Percentiles rank a stretch among this genome's conserved stretches.
phyloP scores from a whole-genome alignment of 2,888 invertebrate genomes.

The Nipponacmea schrenckii region DNA sequence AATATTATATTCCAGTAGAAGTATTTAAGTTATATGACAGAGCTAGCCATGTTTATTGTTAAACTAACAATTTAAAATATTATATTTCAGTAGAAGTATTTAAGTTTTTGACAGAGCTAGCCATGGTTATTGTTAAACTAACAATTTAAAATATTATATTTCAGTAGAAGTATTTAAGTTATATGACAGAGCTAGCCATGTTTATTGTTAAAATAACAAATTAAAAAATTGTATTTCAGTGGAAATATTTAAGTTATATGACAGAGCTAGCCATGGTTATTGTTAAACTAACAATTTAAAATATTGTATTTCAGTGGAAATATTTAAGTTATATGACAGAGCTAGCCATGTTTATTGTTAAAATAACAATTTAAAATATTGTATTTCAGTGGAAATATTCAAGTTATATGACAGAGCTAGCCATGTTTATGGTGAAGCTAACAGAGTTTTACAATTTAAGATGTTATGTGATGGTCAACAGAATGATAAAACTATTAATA shows the following conservation, averaged over 20 bases:
- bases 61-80: conserved; percentile 72
- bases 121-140: too few species aligned
- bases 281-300: conserved; percentile 76
- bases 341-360: conserved; percentile 87
- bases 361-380: conserved; percentile 71
- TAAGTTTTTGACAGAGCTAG: too few species aligned
- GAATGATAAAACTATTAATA: conserved; percentile 56
- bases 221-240: conserved; percentile 55
- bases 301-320: conserved; percentile 65
- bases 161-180: conserved; percentile 63
- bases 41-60: conserved; percentile 84
- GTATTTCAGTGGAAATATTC: conserved; percentile 68
- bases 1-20: too few species aligned
- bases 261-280: conserved; percentile 88
- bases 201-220: conserved; percentile 45
- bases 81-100: too few species aligned
- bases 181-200: conserved; percentile 79
- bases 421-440: conserved; percentile 87
- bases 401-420: conserved; percentile 86
- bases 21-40: too few species aligned
- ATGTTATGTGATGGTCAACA: conserved; percentile 71
- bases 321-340: conserved; percentile 81
- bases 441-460: conserved; percentile 83
- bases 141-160: too few species aligned
- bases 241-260: conserved; percentile 76